Evolutionary conservation across 2,888 invertebrate species (phyloP).

Genomic region (Automeris io): DNA sequence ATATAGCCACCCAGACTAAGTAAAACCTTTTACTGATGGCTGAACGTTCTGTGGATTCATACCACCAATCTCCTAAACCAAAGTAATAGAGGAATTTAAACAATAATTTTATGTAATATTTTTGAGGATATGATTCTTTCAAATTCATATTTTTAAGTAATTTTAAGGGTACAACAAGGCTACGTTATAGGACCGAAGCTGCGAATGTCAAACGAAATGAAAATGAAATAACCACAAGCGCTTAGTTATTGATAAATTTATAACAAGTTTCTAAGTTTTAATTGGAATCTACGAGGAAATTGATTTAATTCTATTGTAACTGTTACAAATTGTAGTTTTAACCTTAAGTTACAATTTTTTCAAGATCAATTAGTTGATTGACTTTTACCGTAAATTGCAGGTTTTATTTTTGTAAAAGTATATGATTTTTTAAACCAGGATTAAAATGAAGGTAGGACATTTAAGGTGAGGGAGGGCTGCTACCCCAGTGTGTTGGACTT

Average conservation of each 20-base stretch:
- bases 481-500: no score
- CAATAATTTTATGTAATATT: constrained; percentile 32
- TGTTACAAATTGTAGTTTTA: background rate
- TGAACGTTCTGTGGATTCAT: constrained; percentile 23
- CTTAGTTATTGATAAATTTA: background rate
- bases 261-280: background rate
- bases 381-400: background rate
- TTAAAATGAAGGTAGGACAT: no score
- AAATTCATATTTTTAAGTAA: background rate
- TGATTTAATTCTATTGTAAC: background rate
- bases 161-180: background rate
- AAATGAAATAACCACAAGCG: background rate
- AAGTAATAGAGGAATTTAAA: constrained; percentile 31
- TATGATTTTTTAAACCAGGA: no score
- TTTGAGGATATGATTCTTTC: constrained; percentile 28
- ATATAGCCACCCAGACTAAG: constrained; percentile 25
- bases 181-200: background rate
- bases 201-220: background rate
- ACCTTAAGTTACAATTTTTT: background rate
- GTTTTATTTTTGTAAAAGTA: no score
- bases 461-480: no score
- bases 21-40: constrained; percentile 22
- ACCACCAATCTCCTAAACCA: constrained; percentile 42
- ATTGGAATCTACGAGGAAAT: background rate
- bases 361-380: background rate